phyloP scores from a whole-genome alignment of 1,140 invertebrate species.

The Bradysia coprophila region DNA sequence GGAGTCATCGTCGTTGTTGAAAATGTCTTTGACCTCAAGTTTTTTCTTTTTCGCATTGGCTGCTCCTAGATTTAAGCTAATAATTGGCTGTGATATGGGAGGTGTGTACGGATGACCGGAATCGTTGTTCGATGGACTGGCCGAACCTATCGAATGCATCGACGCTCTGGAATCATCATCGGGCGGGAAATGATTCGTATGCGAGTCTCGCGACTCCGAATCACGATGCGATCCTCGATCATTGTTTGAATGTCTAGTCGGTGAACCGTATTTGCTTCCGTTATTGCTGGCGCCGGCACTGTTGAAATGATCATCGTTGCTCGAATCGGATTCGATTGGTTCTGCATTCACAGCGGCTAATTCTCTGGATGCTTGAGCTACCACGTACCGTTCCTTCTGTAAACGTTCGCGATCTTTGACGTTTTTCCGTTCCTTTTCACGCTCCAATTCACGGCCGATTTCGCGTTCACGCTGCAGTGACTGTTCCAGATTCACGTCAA shows the following conservation, averaged over 20 bases:
- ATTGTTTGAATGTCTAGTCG: constrained; percentile 8
- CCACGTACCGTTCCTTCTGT: constrained; percentile 25
- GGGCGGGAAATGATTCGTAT: constrained; percentile 3
- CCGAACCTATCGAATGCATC: constrained; percentile 1
- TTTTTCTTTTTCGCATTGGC: constrained; percentile 44
- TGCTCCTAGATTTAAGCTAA: constrained; percentile 16
- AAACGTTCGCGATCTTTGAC: constrained; percentile 18
- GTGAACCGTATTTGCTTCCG: constrained; percentile 1
- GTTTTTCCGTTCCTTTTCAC: constrained; percentile 26
- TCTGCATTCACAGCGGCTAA: constrained; percentile 42
- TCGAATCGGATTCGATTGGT: constrained; percentile 41
- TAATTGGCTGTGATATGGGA: constrained; percentile 16
- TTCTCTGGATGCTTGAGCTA: constrained; percentile 28
- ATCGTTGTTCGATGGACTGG: constrained; percentile 4
- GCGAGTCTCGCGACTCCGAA: constrained; percentile 18
- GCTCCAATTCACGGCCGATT: constrained; percentile 28
- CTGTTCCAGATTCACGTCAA: constrained; percentile 39
- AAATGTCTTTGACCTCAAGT: constrained; percentile 73
- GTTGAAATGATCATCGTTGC: constrained; percentile 18
- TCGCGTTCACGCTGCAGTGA: constrained; percentile 32
- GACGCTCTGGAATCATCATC: constrained; percentile 3
- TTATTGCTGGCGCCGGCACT: constrained; percentile 8
- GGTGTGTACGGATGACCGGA: constrained; percentile 9
- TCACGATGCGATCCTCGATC: constrained; percentile 9
- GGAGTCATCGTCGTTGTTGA: constrained; percentile 79